phyloP scores from a whole-genome alignment of 2,888 invertebrate genomes.

The Iphiclides podalirius region DNA sequence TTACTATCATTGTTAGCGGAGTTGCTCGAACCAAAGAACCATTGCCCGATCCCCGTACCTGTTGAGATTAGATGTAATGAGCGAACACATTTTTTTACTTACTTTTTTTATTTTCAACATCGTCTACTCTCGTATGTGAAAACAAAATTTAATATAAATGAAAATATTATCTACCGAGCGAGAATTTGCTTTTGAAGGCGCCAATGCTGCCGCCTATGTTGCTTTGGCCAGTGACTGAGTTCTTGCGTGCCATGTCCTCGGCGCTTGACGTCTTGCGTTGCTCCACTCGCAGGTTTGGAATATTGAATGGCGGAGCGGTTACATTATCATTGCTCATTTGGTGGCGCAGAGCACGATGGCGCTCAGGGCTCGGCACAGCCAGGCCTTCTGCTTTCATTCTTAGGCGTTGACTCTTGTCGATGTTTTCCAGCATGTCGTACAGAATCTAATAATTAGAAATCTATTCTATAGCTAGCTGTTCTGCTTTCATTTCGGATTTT shows the following conservation, averaged over 20 bases:
- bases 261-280: conserved; percentile 94
- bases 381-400: conserved; percentile 92
- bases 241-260: conserved; percentile 94
- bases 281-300: conserved; percentile 92
- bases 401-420: conserved; percentile 92
- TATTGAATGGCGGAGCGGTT: conserved; percentile 91
- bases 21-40: conserved; percentile 92
- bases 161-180: conserved; percentile 8
- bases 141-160: background rate
- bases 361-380: conserved; percentile 87
- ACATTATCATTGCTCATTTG: conserved; percentile 93
- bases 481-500: no score
- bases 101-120: no score
- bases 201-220: conserved; percentile 44
- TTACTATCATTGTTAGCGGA: conserved; percentile 90
- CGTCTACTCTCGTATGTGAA: background rate
- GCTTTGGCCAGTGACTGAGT: conserved; percentile 83
- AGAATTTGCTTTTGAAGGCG: conserved; percentile 44
- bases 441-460: conserved; percentile 79
- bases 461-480: no score
- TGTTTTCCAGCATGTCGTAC: conserved; percentile 95
- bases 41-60: conserved; percentile 83
- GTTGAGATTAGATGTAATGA: conserved; percentile 3
- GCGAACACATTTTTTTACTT: background rate
- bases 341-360: conserved; percentile 87